phyloP scores from a whole-genome alignment of 1,140 invertebrate genomes.

The Oncopodura yosiiana region DNA sequence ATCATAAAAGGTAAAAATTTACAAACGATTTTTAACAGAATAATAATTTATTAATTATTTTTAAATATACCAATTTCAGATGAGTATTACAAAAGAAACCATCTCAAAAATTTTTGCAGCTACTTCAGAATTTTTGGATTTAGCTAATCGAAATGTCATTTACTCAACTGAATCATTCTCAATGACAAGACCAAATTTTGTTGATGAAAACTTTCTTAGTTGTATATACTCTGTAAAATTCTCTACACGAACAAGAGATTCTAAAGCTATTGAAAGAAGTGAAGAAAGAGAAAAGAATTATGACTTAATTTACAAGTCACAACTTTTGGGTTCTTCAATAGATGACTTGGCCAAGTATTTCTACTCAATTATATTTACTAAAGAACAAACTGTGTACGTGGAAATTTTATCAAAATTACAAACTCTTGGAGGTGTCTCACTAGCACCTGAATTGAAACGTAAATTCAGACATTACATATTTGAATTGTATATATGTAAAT shows the following conservation, averaged over 20 bases:
- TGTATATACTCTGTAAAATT: conserved; percentile 15
- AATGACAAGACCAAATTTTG: conserved; percentile 9
- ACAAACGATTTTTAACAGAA: too few relatives aligned
- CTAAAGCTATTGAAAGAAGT: neutral
- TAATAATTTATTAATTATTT: too few relatives aligned
- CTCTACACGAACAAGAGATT: neutral
- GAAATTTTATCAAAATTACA: conserved; percentile 10
- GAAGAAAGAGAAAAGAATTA: neutral
- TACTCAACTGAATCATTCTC: conserved; percentile 15
- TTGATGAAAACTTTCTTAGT: conserved; percentile 22
- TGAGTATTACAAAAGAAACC: neutral
- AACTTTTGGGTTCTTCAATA: conserved; percentile 9
- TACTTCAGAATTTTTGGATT: conserved; percentile 11
- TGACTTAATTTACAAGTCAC: conserved; percentile 25
- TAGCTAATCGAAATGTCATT: conserved; percentile 4
- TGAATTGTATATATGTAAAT: too few relatives aligned
- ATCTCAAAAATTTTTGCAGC: conserved; percentile 10
- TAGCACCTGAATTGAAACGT: conserved; percentile 14
- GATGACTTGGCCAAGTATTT: conserved; percentile 12
- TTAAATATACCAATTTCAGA: too few relatives aligned
- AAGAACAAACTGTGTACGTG: conserved; percentile 20
- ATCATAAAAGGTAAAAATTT: too few relatives aligned
- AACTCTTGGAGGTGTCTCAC: neutral
- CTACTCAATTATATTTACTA: conserved; percentile 20
- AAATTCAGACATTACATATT: too few relatives aligned